Conservation (phyloP, 2,113 vertebrate genomes). For the Bubo scandiacus region DNA sequence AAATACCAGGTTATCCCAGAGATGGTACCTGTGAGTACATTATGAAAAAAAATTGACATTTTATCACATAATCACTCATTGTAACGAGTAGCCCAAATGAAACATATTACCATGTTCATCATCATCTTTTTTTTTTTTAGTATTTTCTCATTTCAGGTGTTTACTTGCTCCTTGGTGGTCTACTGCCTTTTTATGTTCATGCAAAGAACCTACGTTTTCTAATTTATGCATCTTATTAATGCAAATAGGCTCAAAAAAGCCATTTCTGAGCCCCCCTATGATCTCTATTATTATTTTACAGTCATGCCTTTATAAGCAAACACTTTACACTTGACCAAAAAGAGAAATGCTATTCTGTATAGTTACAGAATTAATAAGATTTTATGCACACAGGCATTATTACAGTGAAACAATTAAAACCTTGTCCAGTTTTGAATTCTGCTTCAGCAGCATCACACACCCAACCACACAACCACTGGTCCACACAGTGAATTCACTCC, state of each 20-base stretch:
- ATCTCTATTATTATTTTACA: not conserved
- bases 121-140: not conserved
- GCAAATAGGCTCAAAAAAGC: not conserved
- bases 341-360: not conserved
- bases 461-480: not conserved
- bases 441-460: not conserved
- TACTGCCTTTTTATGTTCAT: not conserved
- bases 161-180: not conserved
- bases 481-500: not conserved
- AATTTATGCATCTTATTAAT: not conserved
- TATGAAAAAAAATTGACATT: rapidly evolving
- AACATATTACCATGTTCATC: rapidly evolving
- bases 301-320: not conserved
- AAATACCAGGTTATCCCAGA: not conserved
- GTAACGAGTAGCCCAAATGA: not conserved
- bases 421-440: not conserved
- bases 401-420: not conserved
- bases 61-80: not conserved
- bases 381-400: not conserved
- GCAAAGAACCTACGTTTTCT: not conserved
- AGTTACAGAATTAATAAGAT: not conserved
- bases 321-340: not conserved
- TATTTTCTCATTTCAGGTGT: not conserved
- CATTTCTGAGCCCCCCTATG: not conserved
- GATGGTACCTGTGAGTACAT: not conserved